Evolutionary conservation across 2,797 vertebrate species (phyloP).

Genomic region (Micropoecilia bifurca): DNA sequence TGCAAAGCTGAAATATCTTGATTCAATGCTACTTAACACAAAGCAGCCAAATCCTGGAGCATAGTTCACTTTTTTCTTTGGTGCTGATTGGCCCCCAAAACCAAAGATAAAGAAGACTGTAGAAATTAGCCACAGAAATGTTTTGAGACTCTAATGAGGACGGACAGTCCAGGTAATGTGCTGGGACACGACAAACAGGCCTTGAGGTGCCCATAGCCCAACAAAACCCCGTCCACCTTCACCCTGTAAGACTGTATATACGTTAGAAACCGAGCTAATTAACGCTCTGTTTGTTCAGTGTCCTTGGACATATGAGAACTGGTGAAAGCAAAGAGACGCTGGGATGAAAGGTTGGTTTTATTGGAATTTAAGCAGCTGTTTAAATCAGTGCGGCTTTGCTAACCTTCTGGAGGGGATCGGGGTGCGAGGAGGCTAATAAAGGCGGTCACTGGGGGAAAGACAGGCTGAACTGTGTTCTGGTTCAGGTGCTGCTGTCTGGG

Average conservation of each 20-base stretch:
- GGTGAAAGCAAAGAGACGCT: neutral
- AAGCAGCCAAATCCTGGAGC: neutral
- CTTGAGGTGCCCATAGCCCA: constrained; percentile 5
- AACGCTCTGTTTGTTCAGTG: constrained; percentile 39
- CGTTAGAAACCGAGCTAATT: constrained; percentile 22
- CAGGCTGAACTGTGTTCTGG: constrained; percentile 6
- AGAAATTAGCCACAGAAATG: neutral
- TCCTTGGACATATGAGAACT: constrained; percentile 28
- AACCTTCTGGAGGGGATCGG: neutral
- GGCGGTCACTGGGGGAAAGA: neutral
- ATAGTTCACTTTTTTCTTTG: neutral
- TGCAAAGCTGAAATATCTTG: neutral
- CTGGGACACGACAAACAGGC: constrained; percentile 26
- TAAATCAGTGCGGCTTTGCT: constrained; percentile 13
- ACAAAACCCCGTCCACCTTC: constrained; percentile 30
- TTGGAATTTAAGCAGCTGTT: constrained; percentile 31
- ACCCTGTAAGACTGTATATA: neutral
- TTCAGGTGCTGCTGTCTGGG: constrained; percentile 19
- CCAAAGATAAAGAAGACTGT: neutral
- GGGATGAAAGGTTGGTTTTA: constrained; percentile 23
- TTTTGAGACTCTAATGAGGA: neutral
- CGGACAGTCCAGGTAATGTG: constrained; percentile 47
- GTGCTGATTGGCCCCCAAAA: neutral
- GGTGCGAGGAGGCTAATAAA: constrained; percentile 17
- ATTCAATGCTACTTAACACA: neutral